phyloP scores from a whole-genome alignment of 1,140 invertebrate genomes.

The Panagrolaimus sp. region DNA sequence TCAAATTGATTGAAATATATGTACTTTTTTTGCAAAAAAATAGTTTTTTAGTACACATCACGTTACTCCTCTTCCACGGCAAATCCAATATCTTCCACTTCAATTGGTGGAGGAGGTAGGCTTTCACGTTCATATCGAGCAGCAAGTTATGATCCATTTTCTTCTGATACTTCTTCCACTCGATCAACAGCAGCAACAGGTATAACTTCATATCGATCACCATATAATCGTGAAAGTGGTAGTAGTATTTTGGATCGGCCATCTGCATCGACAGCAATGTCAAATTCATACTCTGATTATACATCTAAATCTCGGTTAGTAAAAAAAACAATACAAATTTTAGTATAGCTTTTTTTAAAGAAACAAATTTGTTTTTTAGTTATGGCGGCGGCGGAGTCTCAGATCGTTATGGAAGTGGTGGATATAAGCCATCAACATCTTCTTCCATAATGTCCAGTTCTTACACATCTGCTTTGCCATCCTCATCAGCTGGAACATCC shows the following conservation, averaged over 20 bases:
- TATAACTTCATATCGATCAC: not conserved
- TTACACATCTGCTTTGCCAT: not conserved
- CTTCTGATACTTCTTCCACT: not conserved
- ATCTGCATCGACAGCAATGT: not conserved
- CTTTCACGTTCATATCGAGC: constrained; percentile 6
- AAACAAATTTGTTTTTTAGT: not conserved
- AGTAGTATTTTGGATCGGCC: not conserved
- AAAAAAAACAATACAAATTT: not conserved
- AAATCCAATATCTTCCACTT: not conserved
- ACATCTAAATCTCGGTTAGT: constrained; percentile 9
- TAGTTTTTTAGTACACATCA: not conserved
- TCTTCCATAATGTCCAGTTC: not conserved
- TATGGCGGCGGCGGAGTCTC: constrained; percentile 2
- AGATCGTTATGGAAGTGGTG: not conserved
- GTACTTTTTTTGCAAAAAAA: not conserved
- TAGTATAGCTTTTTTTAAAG: not conserved
- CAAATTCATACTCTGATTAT: not conserved
- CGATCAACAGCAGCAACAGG: not conserved
- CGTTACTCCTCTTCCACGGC: constrained; percentile 1
- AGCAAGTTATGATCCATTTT: constrained; percentile 3
- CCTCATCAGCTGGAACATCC: not conserved
- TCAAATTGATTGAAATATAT: not conserved
- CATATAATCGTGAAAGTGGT: not conserved
- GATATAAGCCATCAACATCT: no score
- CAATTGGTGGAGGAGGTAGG: not conserved